phyloP scores from a whole-genome alignment of 2,113 vertebrate species.

The Eira barbara region DNA sequence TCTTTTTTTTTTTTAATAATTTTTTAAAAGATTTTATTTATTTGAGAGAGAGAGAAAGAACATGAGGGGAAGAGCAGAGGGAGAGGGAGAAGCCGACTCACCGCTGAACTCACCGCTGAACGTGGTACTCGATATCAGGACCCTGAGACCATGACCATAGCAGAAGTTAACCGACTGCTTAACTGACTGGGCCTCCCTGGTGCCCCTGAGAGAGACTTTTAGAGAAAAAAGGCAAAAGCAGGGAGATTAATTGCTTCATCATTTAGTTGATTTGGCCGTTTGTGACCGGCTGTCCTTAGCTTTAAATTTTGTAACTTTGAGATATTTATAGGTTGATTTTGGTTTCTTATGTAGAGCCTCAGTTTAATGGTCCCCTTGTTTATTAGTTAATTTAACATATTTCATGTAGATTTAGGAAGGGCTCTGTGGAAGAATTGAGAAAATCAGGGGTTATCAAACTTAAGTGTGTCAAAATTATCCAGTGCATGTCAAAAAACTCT shows the following conservation, averaged over 20 bases:
- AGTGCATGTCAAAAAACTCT: neutral
- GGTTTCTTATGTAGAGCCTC: neutral
- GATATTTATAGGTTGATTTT: neutral
- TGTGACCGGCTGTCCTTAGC: neutral
- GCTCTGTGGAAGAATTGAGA: neutral
- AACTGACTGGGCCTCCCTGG: neutral
- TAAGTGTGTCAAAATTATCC: neutral
- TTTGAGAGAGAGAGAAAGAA: neutral
- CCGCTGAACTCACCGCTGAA: no score
- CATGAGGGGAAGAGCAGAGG: neutral
- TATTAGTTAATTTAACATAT: neutral
- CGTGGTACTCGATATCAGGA: neutral
- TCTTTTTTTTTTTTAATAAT: neutral
- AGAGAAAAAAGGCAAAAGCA: neutral
- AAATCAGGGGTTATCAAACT: neutral
- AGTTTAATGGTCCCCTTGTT: neutral
- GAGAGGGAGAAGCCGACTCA: neutral
- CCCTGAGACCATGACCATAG: neutral
- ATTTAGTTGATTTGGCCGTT: neutral
- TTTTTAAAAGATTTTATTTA: neutral
- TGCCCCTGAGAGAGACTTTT: neutral
- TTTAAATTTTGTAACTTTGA: neutral
- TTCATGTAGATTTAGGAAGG: neutral
- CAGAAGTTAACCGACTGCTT: neutral
- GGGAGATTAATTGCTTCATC: neutral